Conservation (phyloP, 2,888 invertebrate species). For the Lasioglossum oenotherae region DNA sequence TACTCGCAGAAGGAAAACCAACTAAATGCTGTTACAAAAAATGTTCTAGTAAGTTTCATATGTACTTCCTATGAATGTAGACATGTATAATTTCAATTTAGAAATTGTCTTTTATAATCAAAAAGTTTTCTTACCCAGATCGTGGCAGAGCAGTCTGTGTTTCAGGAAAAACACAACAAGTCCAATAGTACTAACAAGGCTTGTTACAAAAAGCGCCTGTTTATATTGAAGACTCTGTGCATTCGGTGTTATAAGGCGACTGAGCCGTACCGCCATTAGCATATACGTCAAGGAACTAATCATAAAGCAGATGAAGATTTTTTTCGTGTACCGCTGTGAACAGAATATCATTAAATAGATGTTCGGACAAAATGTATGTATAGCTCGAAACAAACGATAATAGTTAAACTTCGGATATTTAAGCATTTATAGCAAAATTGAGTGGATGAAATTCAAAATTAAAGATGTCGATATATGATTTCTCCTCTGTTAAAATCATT, state of each 20-base stretch:
- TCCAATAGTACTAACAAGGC: constrained; percentile 92
- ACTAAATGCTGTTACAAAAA: constrained; percentile 91
- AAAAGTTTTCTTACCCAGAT: constrained; percentile 89
- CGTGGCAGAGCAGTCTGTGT: constrained; percentile 95
- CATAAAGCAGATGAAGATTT: constrained; percentile 96
- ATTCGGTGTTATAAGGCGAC: constrained; percentile 83
- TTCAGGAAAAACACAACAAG: constrained; percentile 94
- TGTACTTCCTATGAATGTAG: not conserved
- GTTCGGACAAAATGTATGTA: not conserved
- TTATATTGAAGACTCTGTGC: constrained; percentile 86
- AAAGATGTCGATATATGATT: too few species aligned
- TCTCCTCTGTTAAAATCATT: too few species aligned
- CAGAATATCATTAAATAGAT: not conserved
- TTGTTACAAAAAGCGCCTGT: constrained; percentile 90
- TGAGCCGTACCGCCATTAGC: constrained; percentile 89
- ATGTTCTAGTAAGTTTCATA: constrained; percentile 32
- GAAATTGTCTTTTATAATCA: not conserved
- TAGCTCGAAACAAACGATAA: not conserved
- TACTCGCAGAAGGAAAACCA: constrained; percentile 98
- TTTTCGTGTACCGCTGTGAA: constrained; percentile 93
- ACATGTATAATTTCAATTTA: not conserved
- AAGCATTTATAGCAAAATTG: too few species aligned
- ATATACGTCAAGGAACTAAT: constrained; percentile 93
- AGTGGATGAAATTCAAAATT: too few species aligned
- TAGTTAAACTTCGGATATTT: too few species aligned